Percentiles rank a stretch among this genome's conserved stretches.
Conservation (phyloP, 2,888 invertebrate species). For the Apoderus coryli region DNA sequence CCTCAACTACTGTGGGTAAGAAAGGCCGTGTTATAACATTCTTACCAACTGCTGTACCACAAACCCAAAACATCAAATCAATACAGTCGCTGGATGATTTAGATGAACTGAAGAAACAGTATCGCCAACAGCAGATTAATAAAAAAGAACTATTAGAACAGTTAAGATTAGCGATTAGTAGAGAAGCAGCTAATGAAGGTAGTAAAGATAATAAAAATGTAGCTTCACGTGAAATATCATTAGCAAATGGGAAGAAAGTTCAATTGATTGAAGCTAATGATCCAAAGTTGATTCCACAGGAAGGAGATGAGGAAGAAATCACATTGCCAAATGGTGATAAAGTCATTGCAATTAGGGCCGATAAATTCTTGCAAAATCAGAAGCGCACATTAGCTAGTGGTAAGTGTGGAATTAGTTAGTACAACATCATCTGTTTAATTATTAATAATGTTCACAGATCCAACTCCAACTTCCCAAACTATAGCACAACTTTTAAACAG, state of each 20-base stretch:
- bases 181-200: constrained; percentile 46
- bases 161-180: constrained; percentile 56
- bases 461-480: too few species aligned
- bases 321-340: constrained; percentile 57
- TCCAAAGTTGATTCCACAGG: constrained; percentile 20
- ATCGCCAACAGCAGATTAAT: constrained; percentile 40
- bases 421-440: too few species aligned
- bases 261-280: constrained; percentile 41
- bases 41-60: constrained; percentile 38
- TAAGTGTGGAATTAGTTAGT: constrained; percentile 49
- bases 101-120: constrained; percentile 28
- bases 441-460: too few species aligned
- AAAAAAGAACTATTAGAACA: constrained; percentile 63
- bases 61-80: constrained; percentile 35
- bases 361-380: constrained; percentile 50
- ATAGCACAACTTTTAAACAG: too few species aligned
- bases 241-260: constrained; percentile 61
- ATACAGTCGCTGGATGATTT: constrained; percentile 30
- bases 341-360: constrained; percentile 53
- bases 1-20: constrained; percentile 35
- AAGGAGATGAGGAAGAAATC: constrained; percentile 30
- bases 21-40: constrained; percentile 19
- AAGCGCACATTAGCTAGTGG: constrained; percentile 48
- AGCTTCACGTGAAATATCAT: constrained; percentile 55
- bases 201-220: constrained; percentile 52